These are phyloP conservation scores for Buteo buteo DNA, from an alignment of 2,113 vertebrate species.

Conservation along the genomic window DNA sequence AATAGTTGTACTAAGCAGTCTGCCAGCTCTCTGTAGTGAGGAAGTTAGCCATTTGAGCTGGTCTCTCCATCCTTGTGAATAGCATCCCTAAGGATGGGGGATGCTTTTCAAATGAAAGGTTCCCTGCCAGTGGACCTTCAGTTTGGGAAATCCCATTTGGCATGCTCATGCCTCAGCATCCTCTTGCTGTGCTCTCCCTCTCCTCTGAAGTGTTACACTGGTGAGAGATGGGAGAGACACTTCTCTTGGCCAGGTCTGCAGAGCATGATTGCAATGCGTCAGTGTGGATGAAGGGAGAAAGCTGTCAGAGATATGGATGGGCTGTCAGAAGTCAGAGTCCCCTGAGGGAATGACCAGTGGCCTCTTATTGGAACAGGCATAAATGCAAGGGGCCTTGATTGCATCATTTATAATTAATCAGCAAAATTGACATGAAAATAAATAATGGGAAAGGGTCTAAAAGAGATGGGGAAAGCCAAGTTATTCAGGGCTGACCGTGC, in stretches of 20 bases:
- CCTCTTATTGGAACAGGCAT: not conserved
- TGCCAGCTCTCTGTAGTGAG: not conserved
- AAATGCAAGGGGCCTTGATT: not conserved
- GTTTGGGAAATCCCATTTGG: not conserved
- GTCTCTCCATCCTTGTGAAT: not conserved
- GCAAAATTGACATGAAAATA: conserved; percentile 9
- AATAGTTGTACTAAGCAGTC: not conserved
- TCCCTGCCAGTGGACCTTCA: not conserved
- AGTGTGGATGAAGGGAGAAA: not conserved
- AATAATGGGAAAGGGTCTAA: not conserved
- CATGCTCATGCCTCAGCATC: not conserved
- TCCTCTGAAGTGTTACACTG: not conserved
- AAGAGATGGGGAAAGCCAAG: not conserved
- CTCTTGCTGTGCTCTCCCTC: not conserved
- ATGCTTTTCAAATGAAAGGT: not conserved
- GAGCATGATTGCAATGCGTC: not conserved
- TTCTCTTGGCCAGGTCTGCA: not conserved
- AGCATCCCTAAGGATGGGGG: not conserved
- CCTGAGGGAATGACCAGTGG: not conserved
- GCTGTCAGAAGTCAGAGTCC: not conserved
- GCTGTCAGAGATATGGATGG: not conserved
- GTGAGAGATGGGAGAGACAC: not conserved
- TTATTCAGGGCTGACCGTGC: not conserved
- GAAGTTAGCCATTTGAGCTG: not conserved
- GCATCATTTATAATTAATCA: conserved; percentile 17